phyloP scores from a whole-genome alignment of 2,888 invertebrate genomes.

The Oscheius myriophilus region DNA sequence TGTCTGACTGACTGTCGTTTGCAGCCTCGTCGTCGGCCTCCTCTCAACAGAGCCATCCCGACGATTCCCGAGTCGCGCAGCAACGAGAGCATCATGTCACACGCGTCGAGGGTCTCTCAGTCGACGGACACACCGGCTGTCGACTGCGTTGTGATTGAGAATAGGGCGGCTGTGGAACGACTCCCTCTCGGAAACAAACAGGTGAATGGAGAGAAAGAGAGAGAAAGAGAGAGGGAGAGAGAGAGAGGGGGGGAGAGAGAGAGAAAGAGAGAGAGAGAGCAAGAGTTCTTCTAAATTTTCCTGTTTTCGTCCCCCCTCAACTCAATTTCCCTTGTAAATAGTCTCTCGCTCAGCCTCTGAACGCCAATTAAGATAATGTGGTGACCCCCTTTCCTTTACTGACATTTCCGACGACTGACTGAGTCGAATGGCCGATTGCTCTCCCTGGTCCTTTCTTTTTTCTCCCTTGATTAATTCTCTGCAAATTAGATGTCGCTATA shows the following conservation, averaged over 20 bases:
- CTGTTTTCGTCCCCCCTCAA: neutral
- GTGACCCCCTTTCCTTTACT: no score
- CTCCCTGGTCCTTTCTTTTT: no score
- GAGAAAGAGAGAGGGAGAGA: conserved; percentile 5
- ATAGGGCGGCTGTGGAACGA: conserved; percentile 48
- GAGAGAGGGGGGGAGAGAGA: conserved; percentile 3
- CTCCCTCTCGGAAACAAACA: conserved; percentile 8
- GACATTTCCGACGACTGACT: no score
- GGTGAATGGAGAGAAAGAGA: neutral
- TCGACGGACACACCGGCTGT: conserved; percentile 22
- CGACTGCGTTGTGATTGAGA: conserved; percentile 58
- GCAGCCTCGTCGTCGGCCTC: conserved; percentile 60
- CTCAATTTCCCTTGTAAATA: neutral
- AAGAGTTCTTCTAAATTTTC: conserved; percentile 3
- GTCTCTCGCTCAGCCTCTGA: no score
- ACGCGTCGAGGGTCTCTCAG: conserved; percentile 43
- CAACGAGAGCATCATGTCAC: conserved; percentile 68
- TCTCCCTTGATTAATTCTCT: no score
- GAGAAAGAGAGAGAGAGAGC: neutral
- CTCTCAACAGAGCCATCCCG: conserved; percentile 68
- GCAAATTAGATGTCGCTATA: no score
- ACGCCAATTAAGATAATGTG: no score
- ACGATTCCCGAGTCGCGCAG: conserved; percentile 69
- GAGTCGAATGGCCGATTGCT: no score
- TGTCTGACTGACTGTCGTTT: neutral